phyloP scores from a whole-genome alignment of 2,888 invertebrate species.

The Erebia ligea region DNA sequence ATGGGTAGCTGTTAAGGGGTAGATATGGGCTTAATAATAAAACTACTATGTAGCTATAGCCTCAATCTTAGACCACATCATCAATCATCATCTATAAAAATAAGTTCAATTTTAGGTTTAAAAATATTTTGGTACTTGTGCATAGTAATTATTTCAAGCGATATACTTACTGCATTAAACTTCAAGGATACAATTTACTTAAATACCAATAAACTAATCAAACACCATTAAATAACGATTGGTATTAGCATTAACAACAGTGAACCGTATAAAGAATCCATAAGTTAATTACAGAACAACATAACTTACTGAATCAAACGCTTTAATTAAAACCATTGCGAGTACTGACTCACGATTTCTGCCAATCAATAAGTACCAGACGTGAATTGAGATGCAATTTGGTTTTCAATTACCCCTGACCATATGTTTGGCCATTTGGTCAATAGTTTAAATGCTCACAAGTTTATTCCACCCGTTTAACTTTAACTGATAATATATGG shows the following conservation, averaged over 20 bases:
- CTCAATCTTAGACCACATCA: too few species aligned
- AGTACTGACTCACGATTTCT: constrained; percentile 23
- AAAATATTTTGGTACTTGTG: too few species aligned
- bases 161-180: not conserved
- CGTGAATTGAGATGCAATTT: constrained; percentile 20
- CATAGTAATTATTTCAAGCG: too few species aligned
- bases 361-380: constrained; percentile 31
- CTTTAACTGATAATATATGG: not conserved
- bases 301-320: constrained; percentile 27
- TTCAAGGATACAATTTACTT: constrained; percentile 1
- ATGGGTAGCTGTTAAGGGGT: too few species aligned
- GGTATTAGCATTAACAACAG: constrained; percentile 4
- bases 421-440: constrained; percentile 30
- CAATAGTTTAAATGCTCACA: constrained; percentile 22
- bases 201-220: constrained; percentile 15
- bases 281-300: constrained; percentile 22
- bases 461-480: constrained; percentile 4
- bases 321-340: constrained; percentile 21
- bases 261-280: constrained; percentile 13
- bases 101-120: too few species aligned
- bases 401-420: constrained; percentile 29
- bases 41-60: too few species aligned
- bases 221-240: not conserved
- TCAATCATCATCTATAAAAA: too few species aligned
- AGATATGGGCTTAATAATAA: too few species aligned